Evolutionary conservation across 2,888 invertebrate genomes (phyloP).

Genomic region (Trachelus tabidus): DNA sequence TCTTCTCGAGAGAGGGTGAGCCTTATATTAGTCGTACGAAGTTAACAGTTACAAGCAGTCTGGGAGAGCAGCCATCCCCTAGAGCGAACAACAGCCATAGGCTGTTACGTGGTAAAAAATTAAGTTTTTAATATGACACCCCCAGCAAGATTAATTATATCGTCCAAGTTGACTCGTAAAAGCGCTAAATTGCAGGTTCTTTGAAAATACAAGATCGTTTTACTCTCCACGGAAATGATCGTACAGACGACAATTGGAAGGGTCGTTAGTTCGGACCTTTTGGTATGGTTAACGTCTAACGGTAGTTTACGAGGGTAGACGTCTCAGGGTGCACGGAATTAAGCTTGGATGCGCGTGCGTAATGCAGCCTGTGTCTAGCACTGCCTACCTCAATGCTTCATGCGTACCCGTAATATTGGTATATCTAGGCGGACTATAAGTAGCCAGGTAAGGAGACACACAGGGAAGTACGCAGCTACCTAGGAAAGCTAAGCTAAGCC

Average conservation of each 20-base stretch:
- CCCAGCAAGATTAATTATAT: slow-evolving; percentile 13
- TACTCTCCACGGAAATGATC: not conserved
- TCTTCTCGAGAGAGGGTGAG: not conserved
- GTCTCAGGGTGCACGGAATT: not conserved
- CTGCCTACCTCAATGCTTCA: not conserved
- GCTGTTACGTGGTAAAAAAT: slow-evolving; percentile 15
- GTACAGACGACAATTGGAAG: not conserved
- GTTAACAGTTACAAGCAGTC: slow-evolving; percentile 4
- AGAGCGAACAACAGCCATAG: not conserved
- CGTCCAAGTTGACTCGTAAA: slow-evolving; percentile 13
- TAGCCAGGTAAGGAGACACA: not conserved
- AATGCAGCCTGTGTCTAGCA: not conserved
- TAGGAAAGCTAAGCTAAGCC: not conserved
- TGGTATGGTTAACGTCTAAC: not conserved
- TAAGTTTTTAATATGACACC: slow-evolving; percentile 11
- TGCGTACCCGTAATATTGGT: not conserved
- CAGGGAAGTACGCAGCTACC: not conserved
- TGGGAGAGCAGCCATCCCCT: not conserved
- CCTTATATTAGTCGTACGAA: slow-evolving; percentile 3
- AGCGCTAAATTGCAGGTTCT: not conserved
- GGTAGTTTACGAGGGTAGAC: not conserved
- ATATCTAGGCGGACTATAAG: not conserved
- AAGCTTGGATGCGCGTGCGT: not conserved
- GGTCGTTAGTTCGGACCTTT: not conserved
- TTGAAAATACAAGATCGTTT: not conserved